These are phyloP conservation scores for Molorchus minor DNA, from an alignment of 2,888 invertebrate genomes.

Conservation along the genomic window DNA sequence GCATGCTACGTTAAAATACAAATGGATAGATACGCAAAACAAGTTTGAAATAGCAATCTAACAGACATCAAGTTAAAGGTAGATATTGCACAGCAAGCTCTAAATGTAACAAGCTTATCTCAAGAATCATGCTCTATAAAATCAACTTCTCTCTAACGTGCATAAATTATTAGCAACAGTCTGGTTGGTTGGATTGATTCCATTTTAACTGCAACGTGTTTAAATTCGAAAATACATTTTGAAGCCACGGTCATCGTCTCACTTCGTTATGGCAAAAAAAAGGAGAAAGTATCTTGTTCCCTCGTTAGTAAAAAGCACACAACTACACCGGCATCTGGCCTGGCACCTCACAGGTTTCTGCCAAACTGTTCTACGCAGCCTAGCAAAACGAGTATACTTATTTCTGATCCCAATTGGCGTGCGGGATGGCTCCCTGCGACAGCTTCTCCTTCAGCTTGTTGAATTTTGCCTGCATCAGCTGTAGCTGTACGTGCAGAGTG, in stretches of 20 bases:
- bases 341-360: conserved; percentile 43
- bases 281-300: too few relatives aligned
- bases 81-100: too few relatives aligned
- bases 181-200: conserved; percentile 16
- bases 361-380: conserved; percentile 29
- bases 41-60: too few relatives aligned
- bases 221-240: background rate
- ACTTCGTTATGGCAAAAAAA: too few relatives aligned
- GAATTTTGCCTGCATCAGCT: conserved; percentile 78
- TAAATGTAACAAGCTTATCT: too few relatives aligned
- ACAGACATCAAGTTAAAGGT: too few relatives aligned
- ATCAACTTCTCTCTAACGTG: too few relatives aligned
- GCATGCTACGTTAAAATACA: too few relatives aligned
- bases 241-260: background rate
- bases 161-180: too few relatives aligned
- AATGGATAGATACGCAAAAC: too few relatives aligned
- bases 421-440: conserved; percentile 25
- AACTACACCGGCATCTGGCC: conserved; percentile 28
- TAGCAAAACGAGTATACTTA: conserved; percentile 19
- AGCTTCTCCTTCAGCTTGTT: conserved; percentile 73
- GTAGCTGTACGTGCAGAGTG: conserved; percentile 77
- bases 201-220: conserved; percentile 3
- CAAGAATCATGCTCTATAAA: too few relatives aligned
- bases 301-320: conserved; percentile 13
- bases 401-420: conserved; percentile 9